Percentiles rank a stretch among this genome's conserved stretches.
These are phyloP conservation scores for Pomacea canaliculata DNA, from an alignment of 2,888 invertebrate genomes.

Conservation along the genomic window DNA sequence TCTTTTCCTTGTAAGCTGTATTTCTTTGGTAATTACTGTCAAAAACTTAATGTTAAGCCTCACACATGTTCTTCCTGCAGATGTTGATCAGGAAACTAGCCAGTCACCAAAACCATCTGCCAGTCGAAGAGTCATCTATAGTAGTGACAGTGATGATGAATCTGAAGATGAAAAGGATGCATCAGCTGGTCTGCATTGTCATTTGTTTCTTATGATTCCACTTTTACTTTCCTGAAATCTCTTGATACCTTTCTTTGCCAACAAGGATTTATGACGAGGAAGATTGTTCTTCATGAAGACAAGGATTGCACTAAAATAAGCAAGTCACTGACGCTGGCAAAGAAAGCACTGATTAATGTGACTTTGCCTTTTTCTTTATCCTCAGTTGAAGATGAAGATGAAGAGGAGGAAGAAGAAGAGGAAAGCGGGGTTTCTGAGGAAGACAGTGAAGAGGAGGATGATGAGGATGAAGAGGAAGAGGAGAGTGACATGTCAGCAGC, in stretches of 20 bases:
- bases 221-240: background rate
- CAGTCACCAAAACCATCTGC: constrained; percentile 7
- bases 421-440: constrained; percentile 18
- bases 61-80: constrained; percentile 1
- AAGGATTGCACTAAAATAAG: background rate
- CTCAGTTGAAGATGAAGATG: constrained; percentile 27
- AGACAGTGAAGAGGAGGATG: constrained; percentile 32
- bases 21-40: too few species aligned
- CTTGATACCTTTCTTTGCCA: background rate
- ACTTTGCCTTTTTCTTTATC: background rate
- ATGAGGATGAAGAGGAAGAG: constrained; percentile 33
- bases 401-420: constrained; percentile 33
- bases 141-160: constrained; percentile 48
- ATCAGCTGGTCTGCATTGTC: constrained; percentile 28
- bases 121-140: constrained; percentile 37
- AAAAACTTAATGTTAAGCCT: background rate
- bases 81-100: constrained; percentile 24
- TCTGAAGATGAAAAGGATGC: constrained; percentile 45
- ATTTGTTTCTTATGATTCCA: background rate
- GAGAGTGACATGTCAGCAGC: constrained; percentile 35
- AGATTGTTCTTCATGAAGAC: too few species aligned
- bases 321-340: background rate
- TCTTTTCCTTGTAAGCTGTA: too few species aligned
- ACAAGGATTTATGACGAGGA: background rate
- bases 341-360: background rate